Evolutionary conservation across 1,140 invertebrate species (phyloP).

Genomic region (Drosophila pseudoananassae): DNA sequence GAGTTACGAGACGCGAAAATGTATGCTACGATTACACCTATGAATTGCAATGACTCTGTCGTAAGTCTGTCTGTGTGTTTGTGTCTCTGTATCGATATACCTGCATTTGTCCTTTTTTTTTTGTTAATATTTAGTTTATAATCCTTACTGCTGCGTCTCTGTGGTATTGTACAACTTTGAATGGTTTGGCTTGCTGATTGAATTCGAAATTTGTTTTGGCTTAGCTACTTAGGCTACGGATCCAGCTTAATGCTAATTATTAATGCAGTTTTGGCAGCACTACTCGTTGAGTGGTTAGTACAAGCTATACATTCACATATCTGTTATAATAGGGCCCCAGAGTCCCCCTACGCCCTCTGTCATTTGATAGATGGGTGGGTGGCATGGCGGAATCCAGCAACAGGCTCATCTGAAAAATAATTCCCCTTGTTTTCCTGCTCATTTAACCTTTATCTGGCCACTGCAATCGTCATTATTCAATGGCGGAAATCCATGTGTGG

Average conservation of each 20-base stretch:
- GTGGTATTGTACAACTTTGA: constrained; percentile 48
- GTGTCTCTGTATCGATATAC: constrained; percentile 59
- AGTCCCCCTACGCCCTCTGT: neutral
- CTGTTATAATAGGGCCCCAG: constrained; percentile 13
- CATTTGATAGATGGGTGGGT: neutral
- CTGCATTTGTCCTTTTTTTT: constrained; percentile 74
- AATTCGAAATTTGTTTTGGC: constrained; percentile 61
- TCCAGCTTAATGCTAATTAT: constrained; percentile 57
- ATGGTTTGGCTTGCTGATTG: constrained; percentile 55
- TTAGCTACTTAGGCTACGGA: constrained; percentile 71
- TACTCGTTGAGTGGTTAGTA: constrained; percentile 55
- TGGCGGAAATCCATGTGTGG: constrained; percentile 65
- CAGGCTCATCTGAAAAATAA: constrained; percentile 38
- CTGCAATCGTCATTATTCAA: constrained; percentile 80
- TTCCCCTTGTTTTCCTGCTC: constrained; percentile 76
- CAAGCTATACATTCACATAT: constrained; percentile 72
- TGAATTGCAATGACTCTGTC: constrained; percentile 42
- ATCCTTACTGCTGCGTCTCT: constrained; percentile 23
- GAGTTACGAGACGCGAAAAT: constrained; percentile 67
- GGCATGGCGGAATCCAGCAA: constrained; percentile 1
- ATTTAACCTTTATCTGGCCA: constrained; percentile 78
- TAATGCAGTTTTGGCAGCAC: constrained; percentile 75
- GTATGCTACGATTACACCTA: constrained; percentile 61
- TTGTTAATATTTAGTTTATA: constrained; percentile 33
- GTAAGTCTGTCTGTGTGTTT: constrained; percentile 24